Conservation (phyloP, 2,113 vertebrate genomes). For the Erythrocercus mccallii region DNA sequence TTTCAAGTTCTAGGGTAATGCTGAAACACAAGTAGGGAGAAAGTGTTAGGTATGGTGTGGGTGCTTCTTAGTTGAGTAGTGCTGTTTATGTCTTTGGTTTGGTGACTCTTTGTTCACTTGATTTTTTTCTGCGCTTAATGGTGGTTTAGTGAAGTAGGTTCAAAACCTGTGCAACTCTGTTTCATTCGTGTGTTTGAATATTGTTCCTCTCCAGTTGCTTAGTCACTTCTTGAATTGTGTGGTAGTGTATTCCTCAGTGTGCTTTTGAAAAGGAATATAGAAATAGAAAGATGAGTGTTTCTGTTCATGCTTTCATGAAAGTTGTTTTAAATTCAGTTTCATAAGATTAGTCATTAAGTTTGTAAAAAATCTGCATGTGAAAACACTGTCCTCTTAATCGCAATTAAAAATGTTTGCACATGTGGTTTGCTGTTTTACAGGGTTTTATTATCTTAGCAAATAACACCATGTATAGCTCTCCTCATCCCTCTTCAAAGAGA, state of each 20-base stretch:
- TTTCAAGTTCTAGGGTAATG: not conserved
- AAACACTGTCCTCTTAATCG: rapidly evolving
- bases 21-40: rapidly evolving
- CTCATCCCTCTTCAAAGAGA: rapidly evolving
- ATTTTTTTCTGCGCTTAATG: rapidly evolving
- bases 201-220: rapidly evolving
- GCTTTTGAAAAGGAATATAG: not conserved
- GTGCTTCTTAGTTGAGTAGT: not conserved
- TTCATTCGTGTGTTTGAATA: rapidly evolving
- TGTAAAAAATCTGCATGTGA: not conserved
- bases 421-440: rapidly evolving
- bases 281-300: not conserved
- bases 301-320: not conserved
- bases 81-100: rapidly evolving
- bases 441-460: not conserved
- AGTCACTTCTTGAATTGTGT: rapidly evolving
- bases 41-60: not conserved
- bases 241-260: rapidly evolving
- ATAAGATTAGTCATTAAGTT: rapidly evolving
- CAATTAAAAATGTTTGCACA: not conserved
- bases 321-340: rapidly evolving
- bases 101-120: not conserved
- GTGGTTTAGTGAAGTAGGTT: not conserved
- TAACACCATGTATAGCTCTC: rapidly evolving
- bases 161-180: not conserved